These are phyloP conservation scores for Catalaphyllia jardinei DNA, from an alignment of 64 coral and sea anemone species.

Conservation along the genomic window DNA sequence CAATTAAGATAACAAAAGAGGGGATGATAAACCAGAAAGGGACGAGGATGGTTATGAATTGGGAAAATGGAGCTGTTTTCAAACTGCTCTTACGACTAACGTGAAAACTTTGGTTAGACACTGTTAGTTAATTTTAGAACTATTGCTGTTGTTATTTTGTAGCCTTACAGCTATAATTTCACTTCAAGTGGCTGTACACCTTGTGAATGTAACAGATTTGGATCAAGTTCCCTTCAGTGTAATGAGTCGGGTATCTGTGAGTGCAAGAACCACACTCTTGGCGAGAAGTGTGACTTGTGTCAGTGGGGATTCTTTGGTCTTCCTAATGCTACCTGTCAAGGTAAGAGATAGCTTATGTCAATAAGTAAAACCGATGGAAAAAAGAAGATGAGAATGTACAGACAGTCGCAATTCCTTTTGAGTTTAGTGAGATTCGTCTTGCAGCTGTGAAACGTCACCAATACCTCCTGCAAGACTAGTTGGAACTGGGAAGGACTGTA, in stretches of 20 bases:
- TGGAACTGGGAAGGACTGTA: too few relatives aligned
- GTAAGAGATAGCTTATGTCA: conserved; percentile 17
- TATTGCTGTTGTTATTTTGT: background rate
- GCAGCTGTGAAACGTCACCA: too few relatives aligned
- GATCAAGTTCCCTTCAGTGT: conserved; percentile 84
- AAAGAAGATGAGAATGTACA: background rate
- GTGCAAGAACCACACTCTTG: conserved; percentile 77
- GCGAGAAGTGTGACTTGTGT: conserved; percentile 83
- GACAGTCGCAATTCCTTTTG: too few relatives aligned
- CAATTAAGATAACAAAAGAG: too few relatives aligned
- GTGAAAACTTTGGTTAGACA: too few relatives aligned
- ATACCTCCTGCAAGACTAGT: too few relatives aligned
- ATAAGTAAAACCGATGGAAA: background rate
- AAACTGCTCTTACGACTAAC: too few relatives aligned
- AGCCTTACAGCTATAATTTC: conserved; percentile 87
- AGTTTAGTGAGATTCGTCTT: too few relatives aligned
- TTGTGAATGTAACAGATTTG: conserved; percentile 82
- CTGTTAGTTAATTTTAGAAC: too few relatives aligned
- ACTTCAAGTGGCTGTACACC: conserved; percentile 78
- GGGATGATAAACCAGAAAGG: too few relatives aligned
- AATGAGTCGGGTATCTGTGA: conserved; percentile 85
- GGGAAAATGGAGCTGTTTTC: too few relatives aligned
- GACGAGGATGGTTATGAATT: too few relatives aligned
- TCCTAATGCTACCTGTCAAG: conserved; percentile 79
- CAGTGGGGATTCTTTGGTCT: conserved; percentile 75